Conservation (phyloP, 1,140 invertebrate genomes). For the Cataglyphis hispanica region DNA sequence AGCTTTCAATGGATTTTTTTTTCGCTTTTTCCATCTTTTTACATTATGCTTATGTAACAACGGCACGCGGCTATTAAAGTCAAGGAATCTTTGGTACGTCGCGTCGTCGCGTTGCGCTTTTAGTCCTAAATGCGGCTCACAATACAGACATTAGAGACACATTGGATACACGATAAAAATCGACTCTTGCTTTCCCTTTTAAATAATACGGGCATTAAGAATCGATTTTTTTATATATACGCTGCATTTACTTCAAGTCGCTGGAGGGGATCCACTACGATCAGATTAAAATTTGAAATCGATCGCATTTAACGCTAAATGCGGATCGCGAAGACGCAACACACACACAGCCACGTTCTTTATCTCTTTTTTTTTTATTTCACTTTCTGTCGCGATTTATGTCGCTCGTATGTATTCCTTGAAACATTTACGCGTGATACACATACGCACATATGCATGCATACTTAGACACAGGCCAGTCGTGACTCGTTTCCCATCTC, state of each 20-base stretch:
- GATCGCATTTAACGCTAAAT: slow-evolving; percentile 15
- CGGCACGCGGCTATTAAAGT: slow-evolving; percentile 41
- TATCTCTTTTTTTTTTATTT: slow-evolving; percentile 9
- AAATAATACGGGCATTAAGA: background rate
- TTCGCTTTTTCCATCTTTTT: slow-evolving; percentile 54
- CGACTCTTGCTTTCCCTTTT: background rate
- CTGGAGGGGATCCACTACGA: background rate
- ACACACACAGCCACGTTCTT: slow-evolving; percentile 4
- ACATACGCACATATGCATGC: slow-evolving; percentile 9
- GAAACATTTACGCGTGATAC: slow-evolving; percentile 7
- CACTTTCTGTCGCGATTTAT: background rate
- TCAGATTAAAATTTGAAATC: background rate
- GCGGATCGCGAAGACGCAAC: slow-evolving; percentile 1
- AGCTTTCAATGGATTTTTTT: slow-evolving; percentile 79
- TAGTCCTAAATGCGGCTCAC: background rate
- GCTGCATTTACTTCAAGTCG: background rate
- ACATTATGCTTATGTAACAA: slow-evolving; percentile 61
- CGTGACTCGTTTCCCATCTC: slow-evolving; percentile 29
- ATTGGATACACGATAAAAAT: background rate
- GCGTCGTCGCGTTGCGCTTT: slow-evolving; percentile 1
- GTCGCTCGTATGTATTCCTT: slow-evolving; percentile 39
- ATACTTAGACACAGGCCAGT: slow-evolving; percentile 25
- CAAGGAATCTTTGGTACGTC: background rate
- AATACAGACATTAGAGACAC: background rate
- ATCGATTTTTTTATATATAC: background rate